Conservation (phyloP, 2,113 vertebrate species). For the Macheiramphus alcinus region DNA sequence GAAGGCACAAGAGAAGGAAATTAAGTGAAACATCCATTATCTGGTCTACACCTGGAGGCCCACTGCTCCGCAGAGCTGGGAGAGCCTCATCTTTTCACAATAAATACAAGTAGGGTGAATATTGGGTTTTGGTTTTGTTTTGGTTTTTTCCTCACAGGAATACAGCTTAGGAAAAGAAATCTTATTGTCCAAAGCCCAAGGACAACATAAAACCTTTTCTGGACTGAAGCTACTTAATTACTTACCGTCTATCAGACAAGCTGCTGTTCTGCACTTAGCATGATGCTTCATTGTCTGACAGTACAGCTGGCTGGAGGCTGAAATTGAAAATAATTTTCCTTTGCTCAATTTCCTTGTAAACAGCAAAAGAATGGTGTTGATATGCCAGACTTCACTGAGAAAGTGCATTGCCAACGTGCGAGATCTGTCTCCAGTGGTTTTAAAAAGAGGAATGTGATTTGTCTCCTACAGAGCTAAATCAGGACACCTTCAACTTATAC, state of each 20-base stretch:
- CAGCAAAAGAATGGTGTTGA: constrained; percentile 27
- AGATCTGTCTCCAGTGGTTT: neutral
- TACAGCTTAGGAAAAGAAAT: neutral
- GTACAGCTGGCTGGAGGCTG: neutral
- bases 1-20: neutral
- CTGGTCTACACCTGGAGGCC: constrained; percentile 5
- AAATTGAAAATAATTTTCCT: constrained; percentile 42
- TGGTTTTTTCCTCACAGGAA: neutral
- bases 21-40: constrained; percentile 36
- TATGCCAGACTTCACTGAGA: neutral
- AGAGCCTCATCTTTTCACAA: neutral
- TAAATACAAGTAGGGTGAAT: neutral
- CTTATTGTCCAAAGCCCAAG: neutral
- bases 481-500: neutral
- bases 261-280: constrained; percentile 7
- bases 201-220: neutral
- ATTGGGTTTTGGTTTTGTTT: neutral
- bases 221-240: neutral
- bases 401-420: neutral
- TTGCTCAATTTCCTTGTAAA: constrained; percentile 54
- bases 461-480: neutral
- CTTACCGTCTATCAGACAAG: neutral
- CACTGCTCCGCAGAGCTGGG: neutral
- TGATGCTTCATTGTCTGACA: constrained; percentile 29
- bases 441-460: neutral